Evolutionary conservation across 2,888 invertebrate species (phyloP), one percentile per base, ranked within the genome.

Genomic region (Drosophila melanosoma): DNA sequence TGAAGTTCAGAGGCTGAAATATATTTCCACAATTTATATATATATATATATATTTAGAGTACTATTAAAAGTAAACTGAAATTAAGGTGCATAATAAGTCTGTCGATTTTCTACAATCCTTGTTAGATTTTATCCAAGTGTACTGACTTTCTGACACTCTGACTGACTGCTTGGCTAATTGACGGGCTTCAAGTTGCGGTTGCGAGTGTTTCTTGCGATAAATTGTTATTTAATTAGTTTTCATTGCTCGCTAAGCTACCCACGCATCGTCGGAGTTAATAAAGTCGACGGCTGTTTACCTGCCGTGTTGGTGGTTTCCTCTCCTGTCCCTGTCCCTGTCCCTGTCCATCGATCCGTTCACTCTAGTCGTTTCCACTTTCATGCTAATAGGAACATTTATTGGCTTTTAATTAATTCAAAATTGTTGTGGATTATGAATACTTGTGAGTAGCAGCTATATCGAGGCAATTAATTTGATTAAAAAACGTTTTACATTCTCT

Each of bases 211-310:
- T 69, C 20, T 83, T 70, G 54, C 66, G 80, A 80, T 80, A 88
- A 85, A 83, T 83, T 88, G 82, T 80, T 82, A 78, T 85, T 86
- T 82, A 82, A 88, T 86, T 86, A 82, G 78, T 76, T 80, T 83
- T 69, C 80, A 86, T 82, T 86, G 83, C 80, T 64, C 65, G 61
- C 63, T 33, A 42, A 71, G 76, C 64, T 15, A 57, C 69, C 87
- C 76, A 87, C 82, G 83, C 80, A 60, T 59, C 35, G 54, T 62
- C 73, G 63, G 29, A 56, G 38, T 74, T 79, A 81, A 82, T 76
- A 73, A 73, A 74, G 65, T 72, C 71, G 69, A 48, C 53, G 65
- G 29, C 60, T 45, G 36, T 53, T 74, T 58, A 85, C 83, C 86
- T 79, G 74, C 49, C 60, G 38, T 29, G 29, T 8, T 36, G 51